phyloP scores from a whole-genome alignment of 2,113 vertebrate species.

The Erpornis zantholeuca region DNA sequence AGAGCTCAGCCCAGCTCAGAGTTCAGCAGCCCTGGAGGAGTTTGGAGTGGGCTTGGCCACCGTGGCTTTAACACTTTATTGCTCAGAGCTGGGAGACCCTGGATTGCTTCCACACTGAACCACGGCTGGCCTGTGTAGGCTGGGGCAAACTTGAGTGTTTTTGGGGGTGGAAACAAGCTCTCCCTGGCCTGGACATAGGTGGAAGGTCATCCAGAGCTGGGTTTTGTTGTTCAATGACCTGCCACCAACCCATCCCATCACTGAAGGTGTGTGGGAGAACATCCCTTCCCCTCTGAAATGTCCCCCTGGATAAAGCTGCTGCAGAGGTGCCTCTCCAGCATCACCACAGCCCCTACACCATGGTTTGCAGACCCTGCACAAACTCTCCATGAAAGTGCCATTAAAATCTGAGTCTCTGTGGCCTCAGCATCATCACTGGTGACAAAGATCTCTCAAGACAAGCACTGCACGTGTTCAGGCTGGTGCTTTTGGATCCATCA shows the following conservation, averaged over 20 bases:
- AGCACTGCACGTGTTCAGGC: neutral
- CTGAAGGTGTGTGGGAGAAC: neutral
- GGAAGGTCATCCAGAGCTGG: neutral
- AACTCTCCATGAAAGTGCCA: neutral
- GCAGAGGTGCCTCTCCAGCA: accelerated
- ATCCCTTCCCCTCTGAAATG: neutral
- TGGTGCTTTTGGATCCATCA: accelerated
- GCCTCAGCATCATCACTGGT: accelerated
- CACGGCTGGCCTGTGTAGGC: neutral
- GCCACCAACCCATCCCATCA: accelerated
- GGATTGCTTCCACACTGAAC: neutral
- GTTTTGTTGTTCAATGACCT: accelerated
- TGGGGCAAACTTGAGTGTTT: neutral
- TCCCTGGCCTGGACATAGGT: neutral
- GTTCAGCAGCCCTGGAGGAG: neutral
- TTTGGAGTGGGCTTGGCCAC: neutral
- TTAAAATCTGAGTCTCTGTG: neutral
- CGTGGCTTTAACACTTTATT: accelerated
- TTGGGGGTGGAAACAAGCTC: neutral
- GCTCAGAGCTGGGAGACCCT: neutral
- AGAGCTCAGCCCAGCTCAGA: neutral
- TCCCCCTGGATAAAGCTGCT: neutral
- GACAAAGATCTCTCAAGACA: neutral
- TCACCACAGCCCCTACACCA: accelerated
- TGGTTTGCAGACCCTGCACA: neutral